Conservation (phyloP, 2,797 vertebrate species). For the Lepus oiostolus region DNA sequence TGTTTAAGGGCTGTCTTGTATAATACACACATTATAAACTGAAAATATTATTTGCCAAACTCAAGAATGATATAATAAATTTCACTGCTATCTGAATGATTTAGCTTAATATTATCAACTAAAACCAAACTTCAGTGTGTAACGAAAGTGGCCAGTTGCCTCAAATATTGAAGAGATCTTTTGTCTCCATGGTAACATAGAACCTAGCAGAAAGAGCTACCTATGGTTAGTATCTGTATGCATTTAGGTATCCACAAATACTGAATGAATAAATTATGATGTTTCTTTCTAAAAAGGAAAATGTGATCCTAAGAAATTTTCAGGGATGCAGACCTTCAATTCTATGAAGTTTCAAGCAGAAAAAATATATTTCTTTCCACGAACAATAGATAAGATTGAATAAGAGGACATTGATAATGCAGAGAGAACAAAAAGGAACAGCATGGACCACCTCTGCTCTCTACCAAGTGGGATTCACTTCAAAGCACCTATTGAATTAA, state of each 20-base stretch:
- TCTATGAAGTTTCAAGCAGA: neutral
- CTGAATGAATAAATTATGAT: neutral
- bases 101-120: neutral
- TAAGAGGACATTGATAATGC: neutral
- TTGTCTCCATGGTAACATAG: neutral
- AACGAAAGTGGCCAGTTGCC: neutral
- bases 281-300: neutral
- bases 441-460: neutral
- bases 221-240: neutral
- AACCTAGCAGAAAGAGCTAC: neutral
- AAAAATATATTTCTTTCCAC: neutral
- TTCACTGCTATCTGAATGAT: neutral
- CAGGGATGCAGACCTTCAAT: neutral
- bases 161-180: neutral
- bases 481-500: neutral
- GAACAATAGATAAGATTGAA: neutral
- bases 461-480: neutral
- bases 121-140: neutral
- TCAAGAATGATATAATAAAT: neutral
- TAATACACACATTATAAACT: neutral
- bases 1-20: neutral
- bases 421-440: neutral
- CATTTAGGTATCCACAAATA: neutral
- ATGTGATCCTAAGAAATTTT: neutral
- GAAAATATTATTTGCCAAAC: neutral